These are phyloP conservation scores for Drosophila virilis DNA, from an alignment of 1,140 invertebrate species.

Conservation along the genomic window DNA sequence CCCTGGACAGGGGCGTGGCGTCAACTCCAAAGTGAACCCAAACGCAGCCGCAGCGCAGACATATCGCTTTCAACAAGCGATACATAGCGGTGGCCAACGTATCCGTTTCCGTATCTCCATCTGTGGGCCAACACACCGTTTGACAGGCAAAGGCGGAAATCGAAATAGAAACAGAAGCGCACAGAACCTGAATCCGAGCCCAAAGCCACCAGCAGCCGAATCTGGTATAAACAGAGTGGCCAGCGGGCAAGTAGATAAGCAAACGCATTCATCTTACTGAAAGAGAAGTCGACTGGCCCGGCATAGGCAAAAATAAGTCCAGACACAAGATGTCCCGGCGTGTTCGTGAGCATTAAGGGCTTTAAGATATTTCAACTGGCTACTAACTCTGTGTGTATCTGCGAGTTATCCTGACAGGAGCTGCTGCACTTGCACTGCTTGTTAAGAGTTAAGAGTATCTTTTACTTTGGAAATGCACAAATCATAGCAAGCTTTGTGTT, in stretches of 20 bases:
- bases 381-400: slow-evolving; percentile 13
- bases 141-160: slow-evolving; percentile 62
- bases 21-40: slow-evolving; percentile 30
- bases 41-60: slow-evolving; percentile 44
- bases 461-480: slow-evolving; percentile 32
- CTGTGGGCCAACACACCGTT: slow-evolving; percentile 65
- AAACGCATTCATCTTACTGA: slow-evolving; percentile 77
- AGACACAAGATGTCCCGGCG: slow-evolving; percentile 52
- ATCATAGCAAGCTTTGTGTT: slow-evolving; percentile 36
- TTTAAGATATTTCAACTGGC: slow-evolving; percentile 46
- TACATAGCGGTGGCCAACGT: slow-evolving; percentile 15
- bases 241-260: slow-evolving; percentile 69
- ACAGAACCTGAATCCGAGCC: slow-evolving; percentile 16
- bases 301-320: slow-evolving; percentile 38
- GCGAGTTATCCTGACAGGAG: slow-evolving; percentile 18
- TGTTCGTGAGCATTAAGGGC: slow-evolving; percentile 46
- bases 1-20: neutral
- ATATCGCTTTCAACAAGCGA: slow-evolving; percentile 56
- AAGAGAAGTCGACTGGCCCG: slow-evolving; percentile 5
- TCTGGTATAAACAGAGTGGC: slow-evolving; percentile 44
- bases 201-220: slow-evolving; percentile 14
- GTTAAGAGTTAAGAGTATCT: slow-evolving; percentile 38
- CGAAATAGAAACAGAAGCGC: slow-evolving; percentile 13
- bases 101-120: slow-evolving; percentile 31
- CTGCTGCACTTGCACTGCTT: slow-evolving; percentile 19